Conservation (phyloP, 2,888 invertebrate genomes). For the Apamea crenata region DNA sequence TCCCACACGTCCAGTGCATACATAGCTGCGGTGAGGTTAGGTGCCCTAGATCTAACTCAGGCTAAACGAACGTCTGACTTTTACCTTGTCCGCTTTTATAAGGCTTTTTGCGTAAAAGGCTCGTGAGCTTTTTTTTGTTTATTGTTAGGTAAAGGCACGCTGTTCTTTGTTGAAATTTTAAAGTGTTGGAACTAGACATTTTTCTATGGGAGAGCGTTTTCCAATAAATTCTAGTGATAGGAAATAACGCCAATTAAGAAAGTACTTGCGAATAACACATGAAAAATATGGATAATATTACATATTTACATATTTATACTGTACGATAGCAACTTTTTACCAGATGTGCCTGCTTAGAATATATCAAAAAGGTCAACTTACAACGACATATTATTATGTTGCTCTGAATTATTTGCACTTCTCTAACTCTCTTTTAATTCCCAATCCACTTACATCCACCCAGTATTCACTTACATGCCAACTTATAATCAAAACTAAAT, state of each 20-base stretch:
- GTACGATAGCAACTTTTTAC: background rate
- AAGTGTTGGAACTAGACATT: slow-evolving; percentile 7
- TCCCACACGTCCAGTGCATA: slow-evolving; percentile 10
- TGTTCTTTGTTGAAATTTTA: slow-evolving; percentile 34
- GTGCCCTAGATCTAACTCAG: slow-evolving; percentile 44
- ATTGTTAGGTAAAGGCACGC: slow-evolving; percentile 24
- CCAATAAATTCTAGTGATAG: background rate
- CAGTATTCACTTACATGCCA: slow-evolving; percentile 58
- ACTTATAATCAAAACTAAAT: slow-evolving; percentile 48
- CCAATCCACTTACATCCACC: slow-evolving; percentile 18
- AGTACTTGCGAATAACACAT: background rate
- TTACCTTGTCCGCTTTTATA: slow-evolving; percentile 53
- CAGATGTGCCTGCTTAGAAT: background rate
- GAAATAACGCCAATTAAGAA: background rate
- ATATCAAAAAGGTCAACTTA: background rate
- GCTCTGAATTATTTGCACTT: background rate
- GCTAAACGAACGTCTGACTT: slow-evolving; percentile 37
- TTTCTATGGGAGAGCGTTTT: background rate
- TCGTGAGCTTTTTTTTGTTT: slow-evolving; percentile 26
- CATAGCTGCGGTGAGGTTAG: slow-evolving; percentile 36
- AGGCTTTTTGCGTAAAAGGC: slow-evolving; percentile 56
- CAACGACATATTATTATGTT: background rate
- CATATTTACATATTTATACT: no score
- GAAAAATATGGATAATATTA: background rate
- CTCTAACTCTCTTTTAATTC: background rate